These are phyloP conservation scores for Cromileptes altivelis DNA, from an alignment of 2,113 vertebrate genomes.

Conservation along the genomic window DNA sequence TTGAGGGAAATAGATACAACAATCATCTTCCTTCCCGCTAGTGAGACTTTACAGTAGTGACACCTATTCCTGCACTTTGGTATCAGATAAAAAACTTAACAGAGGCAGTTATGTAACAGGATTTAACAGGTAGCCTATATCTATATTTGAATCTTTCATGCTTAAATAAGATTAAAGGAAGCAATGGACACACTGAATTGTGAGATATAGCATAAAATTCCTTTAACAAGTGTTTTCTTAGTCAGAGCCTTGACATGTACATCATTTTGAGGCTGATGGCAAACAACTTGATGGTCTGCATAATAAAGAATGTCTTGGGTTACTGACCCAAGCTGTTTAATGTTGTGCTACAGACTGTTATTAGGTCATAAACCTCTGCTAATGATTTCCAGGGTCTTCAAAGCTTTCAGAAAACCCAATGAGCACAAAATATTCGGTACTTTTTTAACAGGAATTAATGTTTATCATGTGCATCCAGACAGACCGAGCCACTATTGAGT, in stretches of 20 bases:
- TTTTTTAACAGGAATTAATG: slow-evolving; percentile 30
- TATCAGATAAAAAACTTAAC: neutral
- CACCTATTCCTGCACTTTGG: slow-evolving; percentile 18
- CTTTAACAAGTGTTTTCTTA: neutral
- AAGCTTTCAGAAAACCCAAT: slow-evolving; percentile 20
- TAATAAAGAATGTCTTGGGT: neutral
- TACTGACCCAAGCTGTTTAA: slow-evolving; percentile 25
- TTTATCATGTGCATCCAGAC: slow-evolving; percentile 28
- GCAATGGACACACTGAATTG: neutral
- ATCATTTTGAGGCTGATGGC: neutral
- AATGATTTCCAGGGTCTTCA: slow-evolving; percentile 31
- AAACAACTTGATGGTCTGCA: slow-evolving; percentile 9
- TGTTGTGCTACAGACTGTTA: slow-evolving; percentile 16
- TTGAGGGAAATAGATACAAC: neutral
- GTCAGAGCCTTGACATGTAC: neutral
- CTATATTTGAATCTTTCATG: too few species aligned
- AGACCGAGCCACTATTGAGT: slow-evolving; percentile 4
- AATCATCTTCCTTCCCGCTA: neutral
- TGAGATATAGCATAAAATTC: neutral
- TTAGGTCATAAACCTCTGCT: slow-evolving; percentile 48
- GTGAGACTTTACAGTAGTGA: slow-evolving; percentile 13
- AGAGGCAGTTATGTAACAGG: neutral
- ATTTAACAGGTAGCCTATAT: neutral
- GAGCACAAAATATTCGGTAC: neutral
- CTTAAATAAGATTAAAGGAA: too few species aligned